A percentile compares a stretch with the other conserved stretches of the same genome.
These are phyloP conservation scores for Alces alces DNA, from an alignment of 2,113 vertebrate genomes.

Conservation along the genomic window DNA sequence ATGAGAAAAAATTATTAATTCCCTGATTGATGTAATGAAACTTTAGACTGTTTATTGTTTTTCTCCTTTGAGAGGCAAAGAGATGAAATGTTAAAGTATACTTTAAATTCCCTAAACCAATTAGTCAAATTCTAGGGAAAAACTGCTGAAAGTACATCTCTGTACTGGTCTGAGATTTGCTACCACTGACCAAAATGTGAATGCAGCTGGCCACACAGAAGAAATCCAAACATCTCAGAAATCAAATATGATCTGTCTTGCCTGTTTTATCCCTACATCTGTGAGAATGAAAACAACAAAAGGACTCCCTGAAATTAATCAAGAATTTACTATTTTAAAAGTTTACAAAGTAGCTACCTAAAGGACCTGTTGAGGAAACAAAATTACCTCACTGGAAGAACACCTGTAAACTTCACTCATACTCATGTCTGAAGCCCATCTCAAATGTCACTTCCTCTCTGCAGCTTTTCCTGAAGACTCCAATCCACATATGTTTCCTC, in stretches of 20 bases:
- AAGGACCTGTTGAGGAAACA: background rate
- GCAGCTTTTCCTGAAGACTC: background rate
- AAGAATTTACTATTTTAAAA: background rate
- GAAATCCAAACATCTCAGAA: background rate
- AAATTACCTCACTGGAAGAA: background rate
- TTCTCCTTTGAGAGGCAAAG: background rate
- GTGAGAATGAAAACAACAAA: slow-evolving; percentile 21
- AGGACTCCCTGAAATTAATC: background rate
- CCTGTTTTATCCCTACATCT: background rate
- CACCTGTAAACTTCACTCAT: background rate
- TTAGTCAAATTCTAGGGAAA: background rate
- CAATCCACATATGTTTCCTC: background rate
- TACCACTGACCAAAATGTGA: background rate
- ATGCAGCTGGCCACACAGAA: background rate
- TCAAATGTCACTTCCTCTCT: background rate
- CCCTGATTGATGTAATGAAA: background rate
- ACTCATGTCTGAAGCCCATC: background rate
- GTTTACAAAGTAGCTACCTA: background rate
- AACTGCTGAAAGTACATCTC: background rate
- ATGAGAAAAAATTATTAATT: background rate
- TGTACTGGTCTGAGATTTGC: background rate
- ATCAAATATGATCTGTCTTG: background rate
- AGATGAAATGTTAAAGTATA: background rate
- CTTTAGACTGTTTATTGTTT: background rate
- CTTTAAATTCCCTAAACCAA: background rate